phyloP scores from a whole-genome alignment of 1,140 invertebrate species.

The Drosophila arizonae region DNA sequence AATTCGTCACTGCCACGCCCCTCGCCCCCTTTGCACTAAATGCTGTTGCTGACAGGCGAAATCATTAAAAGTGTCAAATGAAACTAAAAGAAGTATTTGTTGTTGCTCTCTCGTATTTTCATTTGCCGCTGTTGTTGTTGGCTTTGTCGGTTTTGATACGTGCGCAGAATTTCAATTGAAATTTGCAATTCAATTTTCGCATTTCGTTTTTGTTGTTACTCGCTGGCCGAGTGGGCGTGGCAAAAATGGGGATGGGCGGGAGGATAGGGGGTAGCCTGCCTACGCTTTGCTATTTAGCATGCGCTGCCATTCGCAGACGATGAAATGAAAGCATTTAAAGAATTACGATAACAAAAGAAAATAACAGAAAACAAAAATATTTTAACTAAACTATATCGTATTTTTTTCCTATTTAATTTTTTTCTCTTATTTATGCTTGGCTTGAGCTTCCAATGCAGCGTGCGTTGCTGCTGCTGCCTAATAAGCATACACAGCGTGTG shows the following conservation, averaged over 20 bases:
- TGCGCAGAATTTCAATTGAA: conserved; percentile 67
- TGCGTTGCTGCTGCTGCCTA: neutral
- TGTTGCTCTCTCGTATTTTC: conserved; percentile 14
- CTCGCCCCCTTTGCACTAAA: conserved; percentile 7
- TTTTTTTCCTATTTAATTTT: conserved; percentile 3
- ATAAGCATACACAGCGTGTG: conserved; percentile 45
- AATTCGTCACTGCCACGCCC: conserved; percentile 14
- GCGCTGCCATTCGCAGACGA: conserved; percentile 24
- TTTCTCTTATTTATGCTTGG: neutral
- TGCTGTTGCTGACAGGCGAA: conserved; percentile 63
- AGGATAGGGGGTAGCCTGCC: neutral
- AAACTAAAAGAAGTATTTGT: conserved; percentile 58
- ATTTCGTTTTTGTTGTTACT: conserved; percentile 42
- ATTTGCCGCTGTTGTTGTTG: conserved; percentile 19
- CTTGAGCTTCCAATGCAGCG: conserved; percentile 15
- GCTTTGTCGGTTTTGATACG: conserved; percentile 43
- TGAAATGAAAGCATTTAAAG: conserved; percentile 38
- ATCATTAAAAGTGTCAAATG: conserved; percentile 76
- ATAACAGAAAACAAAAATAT: conserved; percentile 11
- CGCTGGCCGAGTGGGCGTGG: neutral
- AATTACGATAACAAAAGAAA: conserved; percentile 25
- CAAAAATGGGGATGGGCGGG: too few species aligned
- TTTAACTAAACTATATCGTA: conserved; percentile 23
- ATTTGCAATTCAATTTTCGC: conserved; percentile 74
- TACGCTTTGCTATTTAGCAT: conserved; percentile 41